Conservation (phyloP, 2,888 invertebrate genomes). For the Hipparchia semele region DNA sequence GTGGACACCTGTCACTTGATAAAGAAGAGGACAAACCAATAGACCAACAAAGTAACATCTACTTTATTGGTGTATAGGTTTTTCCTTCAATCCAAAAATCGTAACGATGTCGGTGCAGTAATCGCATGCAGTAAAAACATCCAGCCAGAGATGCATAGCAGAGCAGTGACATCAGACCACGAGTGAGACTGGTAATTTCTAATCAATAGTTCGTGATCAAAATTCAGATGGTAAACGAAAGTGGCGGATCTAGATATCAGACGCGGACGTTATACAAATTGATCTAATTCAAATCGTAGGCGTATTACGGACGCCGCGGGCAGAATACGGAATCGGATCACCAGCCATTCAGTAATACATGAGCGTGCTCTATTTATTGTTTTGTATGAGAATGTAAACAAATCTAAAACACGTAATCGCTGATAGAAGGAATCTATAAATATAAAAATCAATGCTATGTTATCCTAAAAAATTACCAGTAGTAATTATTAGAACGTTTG, state of each 20-base stretch:
- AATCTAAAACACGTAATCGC: not conserved
- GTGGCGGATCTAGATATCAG: slow-evolving; percentile 64
- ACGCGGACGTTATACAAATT: slow-evolving; percentile 49
- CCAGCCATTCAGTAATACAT: slow-evolving; percentile 12
- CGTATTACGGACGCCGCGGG: slow-evolving; percentile 25
- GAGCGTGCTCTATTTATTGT: slow-evolving; percentile 1
- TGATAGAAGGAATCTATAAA: too few species aligned
- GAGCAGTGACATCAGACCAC: slow-evolving; percentile 62
- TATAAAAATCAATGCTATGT: too few species aligned
- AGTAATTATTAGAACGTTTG: too few species aligned
- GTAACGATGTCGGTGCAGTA: not conserved
- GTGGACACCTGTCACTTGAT: too few species aligned
- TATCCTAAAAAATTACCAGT: too few species aligned
- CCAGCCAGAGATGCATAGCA: slow-evolving; percentile 42
- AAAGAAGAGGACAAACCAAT: too few species aligned
- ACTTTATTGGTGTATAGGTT: too few species aligned
- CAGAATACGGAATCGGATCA: slow-evolving; percentile 25
- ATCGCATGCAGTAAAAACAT: slow-evolving; percentile 36
- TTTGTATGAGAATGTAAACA: slow-evolving; percentile 10
- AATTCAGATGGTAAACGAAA: slow-evolving; percentile 68
- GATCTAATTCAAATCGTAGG: slow-evolving; percentile 39
- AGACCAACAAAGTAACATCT: too few species aligned
- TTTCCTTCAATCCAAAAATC: not conserved
- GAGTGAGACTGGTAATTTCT: slow-evolving; percentile 64
- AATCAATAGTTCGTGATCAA: slow-evolving; percentile 67